These are phyloP conservation scores for Caenorhabditis sp. DNA, from an alignment of 2,888 invertebrate species.

Conservation along the genomic window DNA sequence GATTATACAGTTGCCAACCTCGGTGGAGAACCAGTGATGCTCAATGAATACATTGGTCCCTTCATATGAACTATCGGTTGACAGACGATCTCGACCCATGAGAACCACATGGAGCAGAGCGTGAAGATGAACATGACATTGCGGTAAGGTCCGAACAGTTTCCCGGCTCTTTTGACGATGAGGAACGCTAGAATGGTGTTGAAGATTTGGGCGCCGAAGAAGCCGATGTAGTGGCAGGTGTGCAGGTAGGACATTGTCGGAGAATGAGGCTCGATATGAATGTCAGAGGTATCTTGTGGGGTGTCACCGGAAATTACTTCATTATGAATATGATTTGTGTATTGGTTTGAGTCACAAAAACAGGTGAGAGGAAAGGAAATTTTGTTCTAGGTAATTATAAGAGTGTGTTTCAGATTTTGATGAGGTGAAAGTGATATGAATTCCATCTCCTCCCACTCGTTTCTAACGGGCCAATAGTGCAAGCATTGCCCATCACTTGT, in stretches of 20 bases:
- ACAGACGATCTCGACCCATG: conserved; percentile 28
- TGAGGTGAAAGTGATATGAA: too few species aligned
- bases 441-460: too few species aligned
- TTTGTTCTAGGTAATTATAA: too few species aligned
- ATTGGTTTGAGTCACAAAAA: too few species aligned
- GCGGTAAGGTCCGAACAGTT: conserved; percentile 25
- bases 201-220: conserved; percentile 37
- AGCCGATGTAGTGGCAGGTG: conserved; percentile 39
- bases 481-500: too few species aligned
- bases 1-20: not conserved
- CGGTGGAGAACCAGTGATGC: not conserved
- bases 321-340: too few species aligned
- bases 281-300: conserved; percentile 24
- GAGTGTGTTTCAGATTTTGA: too few species aligned
- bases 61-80: conserved; percentile 26
- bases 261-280: conserved; percentile 20
- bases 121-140: conserved; percentile 45
- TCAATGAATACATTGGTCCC: not conserved
- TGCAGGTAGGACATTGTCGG: conserved; percentile 35
- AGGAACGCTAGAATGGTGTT: conserved; percentile 31
- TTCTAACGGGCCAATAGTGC: too few species aligned
- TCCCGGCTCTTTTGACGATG: conserved; percentile 25
- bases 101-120: conserved; percentile 37
- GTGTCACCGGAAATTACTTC: too few species aligned
- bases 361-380: too few species aligned